Evolutionary conservation across 2,113 vertebrate genomes (phyloP).

Genomic region (Eolophus roseicapilla): DNA sequence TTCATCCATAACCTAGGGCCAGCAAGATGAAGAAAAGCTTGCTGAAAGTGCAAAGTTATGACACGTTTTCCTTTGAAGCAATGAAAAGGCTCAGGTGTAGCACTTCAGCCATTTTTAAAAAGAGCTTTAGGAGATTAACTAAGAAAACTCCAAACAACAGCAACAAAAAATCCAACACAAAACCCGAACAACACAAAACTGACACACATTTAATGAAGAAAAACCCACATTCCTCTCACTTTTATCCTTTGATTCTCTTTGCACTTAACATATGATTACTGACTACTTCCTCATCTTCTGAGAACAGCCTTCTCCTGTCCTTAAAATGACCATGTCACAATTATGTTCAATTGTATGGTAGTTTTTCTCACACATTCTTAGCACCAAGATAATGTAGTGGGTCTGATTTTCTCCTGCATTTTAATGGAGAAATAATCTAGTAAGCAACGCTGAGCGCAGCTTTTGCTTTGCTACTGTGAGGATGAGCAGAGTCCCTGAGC

Average conservation of each 20-base stretch:
- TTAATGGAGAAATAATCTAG: not conserved
- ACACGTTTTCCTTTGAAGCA: not conserved
- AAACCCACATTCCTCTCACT: not conserved
- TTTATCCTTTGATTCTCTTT: not conserved
- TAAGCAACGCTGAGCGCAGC: rapidly evolving
- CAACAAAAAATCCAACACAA: not conserved
- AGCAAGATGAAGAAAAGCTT: not conserved
- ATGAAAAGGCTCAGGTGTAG: not conserved
- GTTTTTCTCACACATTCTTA: not conserved
- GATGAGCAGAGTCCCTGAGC: rapidly evolving
- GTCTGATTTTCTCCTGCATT: not conserved
- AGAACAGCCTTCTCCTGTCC: not conserved
- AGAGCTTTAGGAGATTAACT: not conserved
- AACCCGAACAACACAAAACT: not conserved
- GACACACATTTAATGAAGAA: not conserved
- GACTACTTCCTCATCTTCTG: not conserved
- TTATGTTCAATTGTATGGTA: not conserved
- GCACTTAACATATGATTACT: not conserved
- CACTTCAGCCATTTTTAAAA: not conserved
- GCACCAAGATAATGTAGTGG: not conserved
- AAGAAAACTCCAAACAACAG: not conserved
- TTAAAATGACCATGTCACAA: not conserved
- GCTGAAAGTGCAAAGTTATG: not conserved
- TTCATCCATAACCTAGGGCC: not conserved
- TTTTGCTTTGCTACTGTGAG: rapidly evolving